Evolutionary conservation across 2,888 invertebrate genomes (phyloP).

Genomic region (Drosophila tanythrix): DNA sequence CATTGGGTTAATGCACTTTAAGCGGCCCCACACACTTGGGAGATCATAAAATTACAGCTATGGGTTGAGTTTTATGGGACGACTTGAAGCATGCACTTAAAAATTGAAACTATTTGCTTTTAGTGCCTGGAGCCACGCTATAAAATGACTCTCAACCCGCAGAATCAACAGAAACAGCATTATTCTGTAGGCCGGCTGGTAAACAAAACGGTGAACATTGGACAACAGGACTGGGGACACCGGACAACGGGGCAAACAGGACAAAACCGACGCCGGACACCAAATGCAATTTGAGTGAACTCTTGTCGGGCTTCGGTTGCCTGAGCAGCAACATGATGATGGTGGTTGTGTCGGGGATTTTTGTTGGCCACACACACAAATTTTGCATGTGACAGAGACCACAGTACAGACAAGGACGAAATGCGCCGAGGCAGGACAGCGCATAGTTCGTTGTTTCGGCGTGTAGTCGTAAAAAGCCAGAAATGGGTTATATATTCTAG

Average conservation of each 20-base stretch:
- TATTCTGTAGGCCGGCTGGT: constrained; percentile 60
- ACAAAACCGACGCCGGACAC: constrained; percentile 45
- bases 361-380: constrained; percentile 64
- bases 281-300: constrained; percentile 80
- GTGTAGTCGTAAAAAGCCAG: constrained; percentile 75
- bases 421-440: constrained; percentile 14
- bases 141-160: constrained; percentile 24
- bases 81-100: constrained; percentile 53
- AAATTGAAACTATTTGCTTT: constrained; percentile 50
- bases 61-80: constrained; percentile 32
- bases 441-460: constrained; percentile 65
- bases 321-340: constrained; percentile 65
- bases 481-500: constrained; percentile 79
- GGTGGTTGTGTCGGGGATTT: constrained; percentile 51
- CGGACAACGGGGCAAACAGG: constrained; percentile 9
- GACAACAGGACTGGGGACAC: constrained; percentile 10
- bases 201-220: constrained; percentile 54
- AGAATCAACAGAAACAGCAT: constrained; percentile 20
- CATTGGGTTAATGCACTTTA: constrained; percentile 38
- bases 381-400: constrained; percentile 70
- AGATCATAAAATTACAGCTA: constrained; percentile 26
- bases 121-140: constrained; percentile 36
- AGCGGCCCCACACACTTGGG: constrained; percentile 17
- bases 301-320: constrained; percentile 74
- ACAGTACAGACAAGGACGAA: constrained; percentile 37